Evolutionary conservation across 2,888 invertebrate species (phyloP).

Genomic region (Rhingia campestris): DNA sequence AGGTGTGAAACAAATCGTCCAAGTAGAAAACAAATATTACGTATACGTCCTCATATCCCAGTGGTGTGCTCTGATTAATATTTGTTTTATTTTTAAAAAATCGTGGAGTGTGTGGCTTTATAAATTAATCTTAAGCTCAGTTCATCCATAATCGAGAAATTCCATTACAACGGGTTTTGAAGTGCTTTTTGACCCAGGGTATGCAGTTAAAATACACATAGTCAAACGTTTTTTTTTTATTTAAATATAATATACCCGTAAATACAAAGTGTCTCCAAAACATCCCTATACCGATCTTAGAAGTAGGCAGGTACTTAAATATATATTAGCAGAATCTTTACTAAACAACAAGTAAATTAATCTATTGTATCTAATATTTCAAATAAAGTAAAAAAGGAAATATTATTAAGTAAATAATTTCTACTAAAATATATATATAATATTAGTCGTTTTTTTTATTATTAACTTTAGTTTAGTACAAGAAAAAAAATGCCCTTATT

Average conservation of each 20-base stretch:
- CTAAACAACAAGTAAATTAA: constrained; percentile 17
- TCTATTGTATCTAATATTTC: constrained; percentile 30
- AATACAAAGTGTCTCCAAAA: constrained; percentile 7
- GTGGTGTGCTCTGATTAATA: constrained; percentile 2
- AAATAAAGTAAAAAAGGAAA: constrained; percentile 21
- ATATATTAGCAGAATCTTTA: constrained; percentile 71
- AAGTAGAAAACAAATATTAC: constrained; percentile 2
- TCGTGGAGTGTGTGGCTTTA: constrained; percentile 48
- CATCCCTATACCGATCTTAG: constrained; percentile 11
- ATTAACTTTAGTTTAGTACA: constrained; percentile 61
- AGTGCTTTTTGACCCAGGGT: constrained; percentile 72
- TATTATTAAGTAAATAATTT: constrained; percentile 27
- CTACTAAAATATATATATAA: constrained; percentile 25
- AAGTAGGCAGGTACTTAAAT: constrained; percentile 36
- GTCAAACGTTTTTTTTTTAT: not conserved
- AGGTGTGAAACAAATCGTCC: not conserved
- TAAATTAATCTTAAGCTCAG: constrained; percentile 30
- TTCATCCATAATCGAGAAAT: constrained; percentile 15
- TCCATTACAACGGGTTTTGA: constrained; percentile 21
- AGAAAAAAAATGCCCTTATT: constrained; percentile 50
- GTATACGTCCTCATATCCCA: not conserved
- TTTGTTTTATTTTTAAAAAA: constrained; percentile 1
- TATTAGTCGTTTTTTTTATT: constrained; percentile 42
- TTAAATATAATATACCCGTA: not conserved
- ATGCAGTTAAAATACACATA: constrained; percentile 65